Base-by-base conservation (phyloP, 2,888 invertebrate species). In the Dolichomitus sp. region DNA sequence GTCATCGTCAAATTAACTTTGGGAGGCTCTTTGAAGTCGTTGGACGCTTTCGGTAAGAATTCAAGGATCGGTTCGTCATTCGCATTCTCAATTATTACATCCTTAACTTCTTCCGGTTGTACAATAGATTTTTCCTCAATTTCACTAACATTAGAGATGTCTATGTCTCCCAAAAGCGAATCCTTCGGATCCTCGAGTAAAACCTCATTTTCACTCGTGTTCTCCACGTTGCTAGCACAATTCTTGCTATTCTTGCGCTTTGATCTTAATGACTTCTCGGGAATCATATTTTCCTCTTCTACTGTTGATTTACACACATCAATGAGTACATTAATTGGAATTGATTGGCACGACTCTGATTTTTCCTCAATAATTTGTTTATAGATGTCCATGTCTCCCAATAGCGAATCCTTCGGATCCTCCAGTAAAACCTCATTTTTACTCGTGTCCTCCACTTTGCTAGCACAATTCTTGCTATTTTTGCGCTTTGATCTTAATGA, bases 231-330 rank as follows among this genome's bases (percentile, higher is more conserved):
- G 30, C 1, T 70, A 7, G 37, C 19, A 33, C 0, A 48, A 57
- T 23, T 63, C 45, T 80, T 81, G 42, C 66, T 77, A 27, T 40
- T 76, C 42, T 72, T 81, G 19, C 66, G 59, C 14, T 50, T 61
- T 9, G 80, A 74, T 37, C 50, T 77, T n/a, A 65, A 48, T 1
- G 66, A 40, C 69, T 68, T 66, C 12, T 76, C 79, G 17, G 37
- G 40, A 9, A 37, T 17, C 11, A 30, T 3, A n/a, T 66, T 57
- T 9, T 50, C 54, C 40, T 14, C 65, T 14, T 63, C 54, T 19
- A 11, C 50, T 6, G n/a, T 50, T 17, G 50, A 61, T 19, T 7
- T 27, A 33, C 27, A 12, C 11, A 33, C 33, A 3, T 57, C 65
- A 7, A 70, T 11, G 14, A 45, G 69, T 33, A 7, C 19, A 19